Evolutionary conservation across 2,888 invertebrate genomes (phyloP), one percentile per base, ranked within the genome.

Genomic region (Gisinianus flammeolus): DNA sequence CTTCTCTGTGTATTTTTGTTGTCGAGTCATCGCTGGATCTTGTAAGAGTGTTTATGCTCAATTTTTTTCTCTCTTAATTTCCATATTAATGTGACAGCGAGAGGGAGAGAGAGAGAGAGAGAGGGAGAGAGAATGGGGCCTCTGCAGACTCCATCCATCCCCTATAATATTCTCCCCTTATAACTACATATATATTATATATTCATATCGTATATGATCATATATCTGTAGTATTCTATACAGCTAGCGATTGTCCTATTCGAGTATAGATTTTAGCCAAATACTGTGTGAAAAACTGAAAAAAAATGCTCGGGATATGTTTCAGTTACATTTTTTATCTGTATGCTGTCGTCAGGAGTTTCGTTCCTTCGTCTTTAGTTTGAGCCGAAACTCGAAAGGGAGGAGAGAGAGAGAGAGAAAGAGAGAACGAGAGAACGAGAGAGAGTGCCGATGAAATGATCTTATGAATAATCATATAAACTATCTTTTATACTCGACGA

Each of bases 31-130:
- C 70, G 19, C 44, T 44, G 3, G 19, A 44, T 70, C 52, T 62
- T 6, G 64, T 35, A 64, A 62, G 56, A 73, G 62, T 62, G 62
- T 62, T 62, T 62, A 62, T 62, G 28, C 62, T 26, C 62, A 26
- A 28, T 62, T 62, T 73, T 73, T 58, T 22, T 44, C 68, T 68
- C 35, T 30, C 44, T 68, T 68, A 68, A 68, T 68, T 68, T 68
- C 68, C 68, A 68, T 35, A 68, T 44, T 68, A 35, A 68, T 68
- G 68, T 24, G 22, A 22, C 4, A 26, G 64, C 30, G 67, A 58
- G 26, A 62, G 10, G 28, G 2, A 62, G 5, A 62, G 26, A 6
- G 16, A 24, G 26, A 62, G 62, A 26, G 62, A 26, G 24, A 62
- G 62, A 26, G 24, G 62, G 44, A 44, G 3, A 44, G 2, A 6